Evolutionary conservation across 2,797 vertebrate genomes (phyloP), one percentile per base, ranked within the genome.

Genomic region (Manis pentadactyla): DNA sequence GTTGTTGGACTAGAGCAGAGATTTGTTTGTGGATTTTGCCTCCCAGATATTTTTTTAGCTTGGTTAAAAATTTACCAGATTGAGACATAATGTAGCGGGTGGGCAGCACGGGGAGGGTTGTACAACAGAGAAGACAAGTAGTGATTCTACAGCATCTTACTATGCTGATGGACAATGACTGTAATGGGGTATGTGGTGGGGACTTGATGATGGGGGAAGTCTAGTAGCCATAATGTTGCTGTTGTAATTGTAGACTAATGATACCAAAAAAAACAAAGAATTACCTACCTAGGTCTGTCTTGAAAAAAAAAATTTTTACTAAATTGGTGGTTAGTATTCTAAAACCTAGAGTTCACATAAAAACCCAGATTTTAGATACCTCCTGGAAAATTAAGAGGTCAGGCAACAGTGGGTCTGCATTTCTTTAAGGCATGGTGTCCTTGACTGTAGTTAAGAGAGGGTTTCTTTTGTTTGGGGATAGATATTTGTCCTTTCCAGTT

Each of bases 11-110:
- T 64, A 73, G 57, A 85, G 37, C 53, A 71, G n/a, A 92, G 21
- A 94, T 57, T 89, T 82, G 71, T 12, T 78, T 59, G 34, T 94
- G 34, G 64, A 78, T 85, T 46, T 88, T 94, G 68, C 39, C 23
- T 42, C 10, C 21, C 3, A 74, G 49, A 8, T 2, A 12, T 59
- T 27, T 69, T 68, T 81, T n/a, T 25, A 49, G 15, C 14, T 92
- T 68, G 21, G 29, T 57, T 71, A 64, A 64, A 78, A 49, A 53
- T 81, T 83, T 75, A 87, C 0, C 18, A 39, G 37, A 39, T 39
- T 39, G 37, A 39, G 37, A 39, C 37, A 39, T 39, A 39, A 39
- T 39, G 37, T 39, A 39, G 37, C 4, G 37, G 37, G 37, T 39
- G 37, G 37, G 37, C 37, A 39, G 37, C 37, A 39, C 5, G 37